Base-by-base conservation (phyloP, 1,140 invertebrate species). In the Drosophila mojavensis region DNA sequence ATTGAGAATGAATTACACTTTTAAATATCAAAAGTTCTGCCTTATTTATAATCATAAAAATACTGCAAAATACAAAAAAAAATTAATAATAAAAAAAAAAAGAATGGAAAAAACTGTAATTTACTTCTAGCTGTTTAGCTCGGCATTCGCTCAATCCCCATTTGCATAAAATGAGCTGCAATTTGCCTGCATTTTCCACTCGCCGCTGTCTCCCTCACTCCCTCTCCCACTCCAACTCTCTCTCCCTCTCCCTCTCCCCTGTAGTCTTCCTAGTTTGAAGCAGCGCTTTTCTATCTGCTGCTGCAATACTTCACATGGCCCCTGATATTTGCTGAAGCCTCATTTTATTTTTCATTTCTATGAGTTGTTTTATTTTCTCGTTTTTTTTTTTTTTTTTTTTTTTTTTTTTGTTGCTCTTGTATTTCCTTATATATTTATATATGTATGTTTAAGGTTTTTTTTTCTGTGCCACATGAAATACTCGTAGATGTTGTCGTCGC, bases 251-350 rank as follows among this genome's bases (percentile, higher is more conserved):
- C 30, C 36, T 11, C 36, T 11, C 36, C 3, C 11, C 6, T 6
- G 20, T 20, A 20, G 20, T 1, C 1, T 20, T 20, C 20, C 20
- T 20, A 10, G 3, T 41, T 54, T 68, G 26, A 17, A 41, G 33
- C 54, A 56, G 4, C 17, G 54, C 26, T 36, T 59, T 67, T 50
- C 30, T 59, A 58, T 67, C 30, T 60, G 28, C 50, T 60, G 58
- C 47, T 64, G 72, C 81, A 79, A 74, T 84, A 79, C 76, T 83
- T 84, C 73, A 84, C 73, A 76, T 85, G 81, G 58, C 69, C 72
- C 68, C 58, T 72, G 84, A 67, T 85, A 81, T 85, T 85, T 81
- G 82, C 70, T 81, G 74, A 75, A 63, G 79, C 74, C 81, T 84
- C 81, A 84, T 85, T 81, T 81, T 78, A 69, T 78, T 84, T 67